These are phyloP conservation scores for Isichthys henryi DNA, from an alignment of 2,113 vertebrate species.

Conservation along the genomic window DNA sequence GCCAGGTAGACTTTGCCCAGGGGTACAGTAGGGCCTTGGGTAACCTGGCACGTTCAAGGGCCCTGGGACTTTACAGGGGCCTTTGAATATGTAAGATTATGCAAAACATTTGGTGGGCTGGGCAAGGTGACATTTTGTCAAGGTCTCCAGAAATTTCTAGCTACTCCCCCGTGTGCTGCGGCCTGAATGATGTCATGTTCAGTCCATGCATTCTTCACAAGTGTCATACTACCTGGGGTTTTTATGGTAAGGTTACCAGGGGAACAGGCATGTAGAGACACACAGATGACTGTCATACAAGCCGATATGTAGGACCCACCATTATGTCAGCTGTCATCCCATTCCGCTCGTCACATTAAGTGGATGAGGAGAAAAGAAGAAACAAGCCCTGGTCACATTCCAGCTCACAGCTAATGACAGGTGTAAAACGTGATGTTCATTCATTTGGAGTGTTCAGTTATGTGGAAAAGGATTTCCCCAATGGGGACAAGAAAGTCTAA, in stretches of 20 bases:
- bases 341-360: not conserved
- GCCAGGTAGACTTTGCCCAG: not conserved
- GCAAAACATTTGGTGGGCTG: not conserved
- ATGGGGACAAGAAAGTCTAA: not conserved
- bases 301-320: not conserved
- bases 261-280: not conserved
- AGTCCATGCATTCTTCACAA: not conserved
- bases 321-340: not conserved
- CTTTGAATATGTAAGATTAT: not conserved
- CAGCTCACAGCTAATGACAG: not conserved
- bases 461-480: not conserved
- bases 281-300: not conserved
- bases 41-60: not conserved
- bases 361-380: not conserved
- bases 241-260: not conserved
- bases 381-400: not conserved
- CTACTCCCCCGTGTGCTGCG: not conserved
- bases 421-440: not conserved
- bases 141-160: not conserved
- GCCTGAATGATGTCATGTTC: not conserved
- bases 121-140: not conserved
- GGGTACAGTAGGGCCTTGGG: not conserved
- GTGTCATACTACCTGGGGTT: not conserved
- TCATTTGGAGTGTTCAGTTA: not conserved
- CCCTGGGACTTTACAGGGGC: not conserved